Percentiles rank a stretch among this genome's conserved stretches.
Conservation (phyloP, 1,140 invertebrate species). For the Ruditapes philippinarum region DNA sequence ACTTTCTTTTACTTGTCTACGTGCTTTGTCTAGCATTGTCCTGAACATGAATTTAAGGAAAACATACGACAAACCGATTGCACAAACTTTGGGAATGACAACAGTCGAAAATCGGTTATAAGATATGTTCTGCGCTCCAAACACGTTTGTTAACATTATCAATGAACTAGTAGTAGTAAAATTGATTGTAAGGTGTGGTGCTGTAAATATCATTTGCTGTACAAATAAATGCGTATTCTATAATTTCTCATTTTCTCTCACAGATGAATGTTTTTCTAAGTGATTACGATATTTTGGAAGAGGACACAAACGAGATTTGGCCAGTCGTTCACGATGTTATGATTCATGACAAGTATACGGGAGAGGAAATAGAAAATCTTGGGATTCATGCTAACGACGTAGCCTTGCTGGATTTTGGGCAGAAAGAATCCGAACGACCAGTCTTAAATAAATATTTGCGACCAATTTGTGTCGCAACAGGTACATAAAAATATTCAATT, state of each 20-base stretch:
- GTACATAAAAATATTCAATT: not conserved
- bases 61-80: no score
- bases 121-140: no score
- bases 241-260: not conserved
- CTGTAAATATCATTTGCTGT: no score
- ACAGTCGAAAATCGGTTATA: no score
- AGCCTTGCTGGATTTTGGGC: conserved; percentile 4
- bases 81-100: no score
- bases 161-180: no score
- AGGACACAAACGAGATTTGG: not conserved
- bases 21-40: no score
- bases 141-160: no score
- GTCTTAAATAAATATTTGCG: not conserved
- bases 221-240: no score
- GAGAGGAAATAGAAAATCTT: not conserved
- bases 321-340: not conserved
- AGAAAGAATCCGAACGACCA: not conserved
- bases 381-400: conserved; percentile 13
- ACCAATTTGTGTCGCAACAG: conserved; percentile 16
- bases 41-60: no score
- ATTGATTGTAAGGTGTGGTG: no score
- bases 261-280: conserved; percentile 15
- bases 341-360: conserved; percentile 23
- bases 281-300: not conserved
- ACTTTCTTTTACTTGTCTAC: no score